phyloP scores from a whole-genome alignment of 2,888 invertebrate genomes.

The Troides aeacus region DNA sequence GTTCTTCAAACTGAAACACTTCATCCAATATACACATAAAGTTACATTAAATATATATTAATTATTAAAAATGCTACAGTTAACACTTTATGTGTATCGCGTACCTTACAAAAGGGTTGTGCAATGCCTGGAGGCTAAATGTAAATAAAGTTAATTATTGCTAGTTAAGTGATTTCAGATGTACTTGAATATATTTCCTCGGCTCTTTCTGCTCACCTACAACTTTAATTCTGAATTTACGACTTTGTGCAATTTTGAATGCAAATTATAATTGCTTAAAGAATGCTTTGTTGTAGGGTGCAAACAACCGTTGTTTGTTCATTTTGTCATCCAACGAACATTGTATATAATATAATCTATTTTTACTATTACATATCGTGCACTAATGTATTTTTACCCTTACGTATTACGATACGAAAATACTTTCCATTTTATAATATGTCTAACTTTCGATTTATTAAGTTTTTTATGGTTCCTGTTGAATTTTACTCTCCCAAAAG shows the following conservation, averaged over 20 bases:
- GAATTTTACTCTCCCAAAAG: no score
- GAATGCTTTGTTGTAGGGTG: not conserved
- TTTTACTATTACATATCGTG: no score
- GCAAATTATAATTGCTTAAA: constrained; percentile 26
- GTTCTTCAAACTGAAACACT: no score
- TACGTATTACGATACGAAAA: no score
- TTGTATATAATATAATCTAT: no score
- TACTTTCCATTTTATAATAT: no score
- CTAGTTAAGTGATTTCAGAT: constrained; percentile 68
- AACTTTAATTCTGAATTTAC: constrained; percentile 41
- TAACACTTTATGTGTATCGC: constrained; percentile 36
- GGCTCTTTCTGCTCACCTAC: constrained; percentile 33
- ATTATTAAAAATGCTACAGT: not conserved
- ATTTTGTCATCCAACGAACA: no score
- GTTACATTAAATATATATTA: not conserved
- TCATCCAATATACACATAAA: not conserved
- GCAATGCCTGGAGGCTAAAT: constrained; percentile 53
- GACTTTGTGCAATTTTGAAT: constrained; percentile 38
- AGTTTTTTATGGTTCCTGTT: no score
- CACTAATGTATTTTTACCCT: no score
- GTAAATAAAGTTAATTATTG: constrained; percentile 74
- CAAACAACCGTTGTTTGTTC: not conserved
- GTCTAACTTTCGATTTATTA: no score
- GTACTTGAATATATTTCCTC: constrained; percentile 49
- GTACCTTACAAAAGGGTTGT: constrained; percentile 45